These are phyloP conservation scores for Chloroceryle inda DNA, from an alignment of 2,797 vertebrate species.

Conservation along the genomic window DNA sequence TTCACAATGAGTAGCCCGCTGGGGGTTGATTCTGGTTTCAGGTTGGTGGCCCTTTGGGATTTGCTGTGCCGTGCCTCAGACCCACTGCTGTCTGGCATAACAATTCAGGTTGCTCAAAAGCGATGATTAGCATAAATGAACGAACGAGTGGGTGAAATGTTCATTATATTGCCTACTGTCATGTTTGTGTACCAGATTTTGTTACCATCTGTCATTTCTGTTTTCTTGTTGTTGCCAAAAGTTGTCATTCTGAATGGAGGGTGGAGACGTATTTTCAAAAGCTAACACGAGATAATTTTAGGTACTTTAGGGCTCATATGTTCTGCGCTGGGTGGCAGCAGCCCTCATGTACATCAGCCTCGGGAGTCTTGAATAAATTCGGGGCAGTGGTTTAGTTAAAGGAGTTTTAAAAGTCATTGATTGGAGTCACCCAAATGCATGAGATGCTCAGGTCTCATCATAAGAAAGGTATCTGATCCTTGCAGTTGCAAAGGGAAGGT, in stretches of 20 bases:
- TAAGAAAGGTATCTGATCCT: not conserved
- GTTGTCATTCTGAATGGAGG: conserved; percentile 72
- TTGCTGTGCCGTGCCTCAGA: not conserved
- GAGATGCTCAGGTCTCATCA: not conserved
- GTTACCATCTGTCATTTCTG: conserved; percentile 74
- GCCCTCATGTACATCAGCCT: not conserved
- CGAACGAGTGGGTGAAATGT: conserved; percentile 57
- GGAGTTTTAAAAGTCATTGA: not conserved
- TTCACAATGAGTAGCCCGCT: not conserved
- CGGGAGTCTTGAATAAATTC: not conserved
- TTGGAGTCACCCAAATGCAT: not conserved
- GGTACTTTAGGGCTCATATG: conserved; percentile 21
- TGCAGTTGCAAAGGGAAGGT: not conserved
- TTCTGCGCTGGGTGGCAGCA: not conserved
- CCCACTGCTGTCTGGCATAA: conserved; percentile 32
- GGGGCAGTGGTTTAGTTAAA: not conserved
- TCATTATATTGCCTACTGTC: conserved; percentile 69
- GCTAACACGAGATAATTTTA: conserved; percentile 49
- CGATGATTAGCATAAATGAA: conserved; percentile 37
- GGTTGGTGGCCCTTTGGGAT: conserved; percentile 37
- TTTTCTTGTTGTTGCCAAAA: conserved; percentile 70
- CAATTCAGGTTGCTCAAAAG: conserved; percentile 49
- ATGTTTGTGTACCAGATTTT: conserved; percentile 74
- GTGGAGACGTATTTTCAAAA: conserved; percentile 44
- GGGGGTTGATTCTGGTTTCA: not conserved